Conservation (phyloP, 2,113 vertebrate genomes). For the Dromaius novaehollandiae region DNA sequence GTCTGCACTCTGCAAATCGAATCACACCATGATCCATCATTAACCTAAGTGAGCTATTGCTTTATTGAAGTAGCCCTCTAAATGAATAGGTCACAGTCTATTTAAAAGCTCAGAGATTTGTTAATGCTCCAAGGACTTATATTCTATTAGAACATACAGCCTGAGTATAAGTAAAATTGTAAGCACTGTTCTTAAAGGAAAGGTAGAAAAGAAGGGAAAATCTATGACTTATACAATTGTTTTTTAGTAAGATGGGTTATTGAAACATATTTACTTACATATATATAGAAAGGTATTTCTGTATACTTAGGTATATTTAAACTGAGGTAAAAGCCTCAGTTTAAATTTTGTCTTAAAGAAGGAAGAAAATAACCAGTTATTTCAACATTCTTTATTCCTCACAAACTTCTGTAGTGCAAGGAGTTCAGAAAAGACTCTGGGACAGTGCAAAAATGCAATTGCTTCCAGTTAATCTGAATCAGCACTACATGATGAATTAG, state of each 20-base stretch:
- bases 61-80: constrained; percentile 70
- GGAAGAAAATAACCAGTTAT: background rate
- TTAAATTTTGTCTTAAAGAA: background rate
- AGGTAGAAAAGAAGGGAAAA: background rate
- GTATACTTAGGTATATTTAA: background rate
- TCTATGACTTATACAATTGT: background rate
- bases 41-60: constrained; percentile 71
- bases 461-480: constrained; percentile 15
- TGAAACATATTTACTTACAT: background rate
- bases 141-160: constrained; percentile 48
- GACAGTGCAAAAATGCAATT: constrained; percentile 57
- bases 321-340: background rate
- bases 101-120: constrained; percentile 75
- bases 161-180: background rate
- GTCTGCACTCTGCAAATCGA: constrained; percentile 64
- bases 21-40: constrained; percentile 74
- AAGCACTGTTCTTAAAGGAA: background rate
- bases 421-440: constrained; percentile 35
- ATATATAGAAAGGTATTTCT: background rate
- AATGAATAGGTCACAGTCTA: constrained; percentile 74
- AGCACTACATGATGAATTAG: constrained; percentile 65
- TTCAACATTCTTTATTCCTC: constrained; percentile 12
- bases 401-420: background rate
- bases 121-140: constrained; percentile 70
- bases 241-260: background rate